These are phyloP conservation scores for Stramonita haemastoma DNA, from an alignment of 2,888 invertebrate genomes.

Conservation along the genomic window DNA sequence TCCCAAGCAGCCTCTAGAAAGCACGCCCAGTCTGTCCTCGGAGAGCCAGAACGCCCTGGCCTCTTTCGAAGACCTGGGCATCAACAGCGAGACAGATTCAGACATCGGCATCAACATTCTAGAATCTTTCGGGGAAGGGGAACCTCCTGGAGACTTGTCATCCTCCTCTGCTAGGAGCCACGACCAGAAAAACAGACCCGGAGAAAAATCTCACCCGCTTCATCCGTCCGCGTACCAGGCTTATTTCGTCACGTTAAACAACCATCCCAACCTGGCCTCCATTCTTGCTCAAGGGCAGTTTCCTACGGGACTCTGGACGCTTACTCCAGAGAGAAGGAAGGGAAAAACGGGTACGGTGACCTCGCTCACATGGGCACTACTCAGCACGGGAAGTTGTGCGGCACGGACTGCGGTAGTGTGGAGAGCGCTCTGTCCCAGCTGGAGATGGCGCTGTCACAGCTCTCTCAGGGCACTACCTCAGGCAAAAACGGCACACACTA, in stretches of 20 bases:
- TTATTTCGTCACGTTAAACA: not conserved
- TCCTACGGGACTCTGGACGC: not conserved
- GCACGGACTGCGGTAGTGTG: not conserved
- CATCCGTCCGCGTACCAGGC: not conserved
- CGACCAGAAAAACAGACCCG: not conserved
- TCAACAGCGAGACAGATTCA: not conserved
- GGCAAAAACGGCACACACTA: not conserved
- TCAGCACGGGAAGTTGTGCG: not conserved
- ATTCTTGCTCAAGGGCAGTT: not conserved
- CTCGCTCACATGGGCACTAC: not conserved
- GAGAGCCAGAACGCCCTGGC: not conserved
- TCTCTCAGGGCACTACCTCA: not conserved
- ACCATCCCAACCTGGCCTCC: not conserved
- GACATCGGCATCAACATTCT: constrained; percentile 18
- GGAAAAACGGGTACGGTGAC: not conserved
- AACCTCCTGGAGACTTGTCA: constrained; percentile 9
- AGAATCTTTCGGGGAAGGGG: constrained; percentile 22
- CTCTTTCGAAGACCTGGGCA: not conserved
- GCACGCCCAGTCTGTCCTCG: not conserved
- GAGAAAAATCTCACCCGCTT: not conserved
- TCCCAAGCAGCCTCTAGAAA: not conserved
- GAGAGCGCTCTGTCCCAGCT: not conserved
- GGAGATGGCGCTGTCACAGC: not conserved
- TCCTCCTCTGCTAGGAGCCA: not conserved
- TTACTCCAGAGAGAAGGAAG: not conserved